Conservation (phyloP, 2,113 vertebrate genomes). For the Hyperopisus bebe region DNA sequence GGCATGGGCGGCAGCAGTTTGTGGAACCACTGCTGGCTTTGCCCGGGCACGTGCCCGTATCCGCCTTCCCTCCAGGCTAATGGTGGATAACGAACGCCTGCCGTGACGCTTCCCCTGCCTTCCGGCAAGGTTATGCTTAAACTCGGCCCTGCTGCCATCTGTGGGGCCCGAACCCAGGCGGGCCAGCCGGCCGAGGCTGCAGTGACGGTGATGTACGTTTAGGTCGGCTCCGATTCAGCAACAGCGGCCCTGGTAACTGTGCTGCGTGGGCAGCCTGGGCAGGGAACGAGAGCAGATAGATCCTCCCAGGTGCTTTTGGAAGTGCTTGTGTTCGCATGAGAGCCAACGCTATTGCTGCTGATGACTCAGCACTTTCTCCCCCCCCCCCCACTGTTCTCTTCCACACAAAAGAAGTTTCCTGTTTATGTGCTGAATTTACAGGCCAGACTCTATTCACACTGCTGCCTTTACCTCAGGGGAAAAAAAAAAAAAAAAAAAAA, state of each 20-base stretch:
- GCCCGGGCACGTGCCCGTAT: not conserved
- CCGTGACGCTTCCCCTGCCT: not conserved
- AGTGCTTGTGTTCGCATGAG: not conserved
- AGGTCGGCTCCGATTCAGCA: not conserved
- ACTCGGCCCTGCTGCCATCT: not conserved
- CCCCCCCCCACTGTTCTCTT: not conserved
- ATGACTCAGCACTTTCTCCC: not conserved
- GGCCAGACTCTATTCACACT: not conserved
- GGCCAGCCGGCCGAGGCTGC: no score
- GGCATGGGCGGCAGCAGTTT: not conserved
- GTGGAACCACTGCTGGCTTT: not conserved
- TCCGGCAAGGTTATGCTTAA: not conserved
- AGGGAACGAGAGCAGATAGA: not conserved
- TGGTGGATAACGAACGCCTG: not conserved
- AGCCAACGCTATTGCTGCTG: not conserved
- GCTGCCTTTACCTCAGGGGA: not conserved
- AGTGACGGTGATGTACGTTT: not conserved
- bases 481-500: not conserved
- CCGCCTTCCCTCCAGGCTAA: not conserved
- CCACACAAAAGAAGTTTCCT: constrained; percentile 10
- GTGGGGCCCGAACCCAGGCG: not conserved
- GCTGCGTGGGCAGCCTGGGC: not conserved
- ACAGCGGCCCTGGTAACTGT: not conserved
- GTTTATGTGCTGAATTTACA: constrained; percentile 5
- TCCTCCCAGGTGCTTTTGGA: not conserved